These are phyloP conservation scores for Actinia equina DNA, from an alignment of 64 coral and sea anemone species.

Conservation along the genomic window DNA sequence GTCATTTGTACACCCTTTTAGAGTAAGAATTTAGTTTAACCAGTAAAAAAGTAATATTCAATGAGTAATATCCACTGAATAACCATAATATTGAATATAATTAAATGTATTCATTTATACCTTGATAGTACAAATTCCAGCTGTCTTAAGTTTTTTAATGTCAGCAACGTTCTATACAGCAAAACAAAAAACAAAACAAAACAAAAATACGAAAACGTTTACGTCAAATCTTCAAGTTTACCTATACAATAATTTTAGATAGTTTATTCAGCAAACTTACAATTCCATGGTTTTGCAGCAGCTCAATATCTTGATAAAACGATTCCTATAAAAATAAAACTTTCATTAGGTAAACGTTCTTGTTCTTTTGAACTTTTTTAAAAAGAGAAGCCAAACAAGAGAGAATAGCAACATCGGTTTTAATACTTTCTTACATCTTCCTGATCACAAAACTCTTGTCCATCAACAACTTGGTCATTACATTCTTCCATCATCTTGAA, in stretches of 20 bases:
- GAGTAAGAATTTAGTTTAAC: neutral
- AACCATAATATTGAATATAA: neutral
- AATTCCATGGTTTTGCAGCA: constrained; percentile 94
- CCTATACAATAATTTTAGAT: neutral
- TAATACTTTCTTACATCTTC: constrained; percentile 56
- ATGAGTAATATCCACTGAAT: neutral
- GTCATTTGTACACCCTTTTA: constrained; percentile 95
- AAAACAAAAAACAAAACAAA: no score
- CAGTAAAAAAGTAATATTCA: no score
- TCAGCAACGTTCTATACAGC: constrained; percentile 88
- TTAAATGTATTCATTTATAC: constrained; percentile 8
- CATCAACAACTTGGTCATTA: constrained; percentile 57
- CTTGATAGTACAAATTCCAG: constrained; percentile 95
- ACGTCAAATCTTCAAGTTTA: neutral
- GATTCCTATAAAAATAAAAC: constrained; percentile 69
- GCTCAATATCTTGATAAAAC: constrained; percentile 95
- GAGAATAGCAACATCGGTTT: neutral
- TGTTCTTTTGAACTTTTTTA: neutral
- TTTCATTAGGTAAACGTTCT: no score
- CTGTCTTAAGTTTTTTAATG: constrained; percentile 90
- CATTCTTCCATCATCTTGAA: neutral
- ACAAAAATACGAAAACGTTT: no score
- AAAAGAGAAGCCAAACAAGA: neutral
- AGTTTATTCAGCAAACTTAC: constrained; percentile 40
- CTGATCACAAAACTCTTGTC: constrained; percentile 43